phyloP scores from a whole-genome alignment of 1,140 invertebrate genomes.

The Tetranychus urticae region DNA sequence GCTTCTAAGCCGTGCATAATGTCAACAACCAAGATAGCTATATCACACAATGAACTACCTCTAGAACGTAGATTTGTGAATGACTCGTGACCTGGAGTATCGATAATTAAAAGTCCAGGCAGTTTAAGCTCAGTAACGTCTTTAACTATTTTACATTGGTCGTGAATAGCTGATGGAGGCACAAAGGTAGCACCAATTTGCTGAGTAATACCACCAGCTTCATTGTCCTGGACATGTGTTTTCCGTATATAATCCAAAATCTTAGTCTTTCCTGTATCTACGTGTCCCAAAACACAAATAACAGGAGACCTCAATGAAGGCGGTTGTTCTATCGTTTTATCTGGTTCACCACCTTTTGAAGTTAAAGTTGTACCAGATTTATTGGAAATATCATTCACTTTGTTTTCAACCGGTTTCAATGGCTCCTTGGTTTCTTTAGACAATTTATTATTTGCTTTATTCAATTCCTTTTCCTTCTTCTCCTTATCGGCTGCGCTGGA shows the following conservation, averaged over 20 bases:
- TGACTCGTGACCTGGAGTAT: slow-evolving; percentile 98
- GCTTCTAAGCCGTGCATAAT: slow-evolving; percentile 99
- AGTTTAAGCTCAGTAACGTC: slow-evolving; percentile 48
- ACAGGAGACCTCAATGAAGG: slow-evolving; percentile 59
- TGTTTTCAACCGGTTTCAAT: slow-evolving; percentile 4
- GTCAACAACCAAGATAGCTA: slow-evolving; percentile 96
- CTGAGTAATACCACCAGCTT: slow-evolving; percentile 98
- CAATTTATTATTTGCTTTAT: not conserved
- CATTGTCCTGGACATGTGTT: slow-evolving; percentile 90
- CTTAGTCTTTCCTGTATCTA: slow-evolving; percentile 99
- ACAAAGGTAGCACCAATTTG: slow-evolving; percentile 99
- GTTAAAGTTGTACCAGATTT: not conserved
- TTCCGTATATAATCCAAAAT: slow-evolving; percentile 69
- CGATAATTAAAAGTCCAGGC: slow-evolving; percentile 94
- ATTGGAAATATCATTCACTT: slow-evolving; percentile 36
- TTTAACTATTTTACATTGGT: slow-evolving; percentile 82
- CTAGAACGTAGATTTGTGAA: slow-evolving; percentile 91
- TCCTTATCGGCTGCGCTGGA: not conserved
- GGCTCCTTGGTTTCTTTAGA: not conserved
- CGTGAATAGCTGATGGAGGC: slow-evolving; percentile 81
- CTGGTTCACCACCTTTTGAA: slow-evolving; percentile 35
- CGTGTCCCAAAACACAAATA: slow-evolving; percentile 96
- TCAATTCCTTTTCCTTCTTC: not conserved
- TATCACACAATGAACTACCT: slow-evolving; percentile 96
- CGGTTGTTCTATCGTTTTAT: not conserved